Conservation (phyloP, 2,888 invertebrate genomes). For the Camptogramma bilineatum region DNA sequence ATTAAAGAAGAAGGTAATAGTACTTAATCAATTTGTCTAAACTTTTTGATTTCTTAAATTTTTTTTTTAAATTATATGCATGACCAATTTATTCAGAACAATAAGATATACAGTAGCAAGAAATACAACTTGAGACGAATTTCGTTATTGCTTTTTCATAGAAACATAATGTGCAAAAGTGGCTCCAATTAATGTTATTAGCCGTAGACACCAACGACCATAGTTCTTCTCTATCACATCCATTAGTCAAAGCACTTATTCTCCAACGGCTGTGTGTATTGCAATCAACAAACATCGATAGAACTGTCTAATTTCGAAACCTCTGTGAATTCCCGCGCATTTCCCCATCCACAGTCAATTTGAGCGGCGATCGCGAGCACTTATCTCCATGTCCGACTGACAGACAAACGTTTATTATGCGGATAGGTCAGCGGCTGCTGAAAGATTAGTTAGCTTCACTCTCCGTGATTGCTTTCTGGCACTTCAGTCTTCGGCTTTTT, state of each 20-base stretch:
- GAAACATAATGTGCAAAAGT: too few species aligned
- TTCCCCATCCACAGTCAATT: slow-evolving; percentile 24
- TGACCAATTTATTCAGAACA: too few species aligned
- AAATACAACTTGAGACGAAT: too few species aligned
- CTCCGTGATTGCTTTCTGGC: slow-evolving; percentile 46
- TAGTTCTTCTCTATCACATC: neutral
- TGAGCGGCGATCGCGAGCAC: slow-evolving; percentile 27
- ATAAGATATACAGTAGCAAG: too few species aligned
- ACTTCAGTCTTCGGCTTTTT: slow-evolving; percentile 29
- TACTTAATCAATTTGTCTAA: too few species aligned
- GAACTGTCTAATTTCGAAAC: slow-evolving; percentile 16
- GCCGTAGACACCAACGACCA: too few species aligned
- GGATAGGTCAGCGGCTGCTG: slow-evolving; percentile 44
- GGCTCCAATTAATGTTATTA: too few species aligned
- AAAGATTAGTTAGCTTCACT: slow-evolving; percentile 52
- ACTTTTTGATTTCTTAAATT: too few species aligned
- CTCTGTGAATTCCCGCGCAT: slow-evolving; percentile 5
- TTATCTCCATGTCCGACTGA: slow-evolving; percentile 39
- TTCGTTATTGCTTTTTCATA: too few species aligned
- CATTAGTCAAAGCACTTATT: neutral
- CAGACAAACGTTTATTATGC: slow-evolving; percentile 42
- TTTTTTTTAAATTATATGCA: too few species aligned
- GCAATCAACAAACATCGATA: slow-evolving; percentile 14
- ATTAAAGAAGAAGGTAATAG: too few species aligned
- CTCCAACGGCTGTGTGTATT: neutral